Evolutionary conservation across 2,888 invertebrate genomes (phyloP).

Genomic region (Noctua fimbriata): DNA sequence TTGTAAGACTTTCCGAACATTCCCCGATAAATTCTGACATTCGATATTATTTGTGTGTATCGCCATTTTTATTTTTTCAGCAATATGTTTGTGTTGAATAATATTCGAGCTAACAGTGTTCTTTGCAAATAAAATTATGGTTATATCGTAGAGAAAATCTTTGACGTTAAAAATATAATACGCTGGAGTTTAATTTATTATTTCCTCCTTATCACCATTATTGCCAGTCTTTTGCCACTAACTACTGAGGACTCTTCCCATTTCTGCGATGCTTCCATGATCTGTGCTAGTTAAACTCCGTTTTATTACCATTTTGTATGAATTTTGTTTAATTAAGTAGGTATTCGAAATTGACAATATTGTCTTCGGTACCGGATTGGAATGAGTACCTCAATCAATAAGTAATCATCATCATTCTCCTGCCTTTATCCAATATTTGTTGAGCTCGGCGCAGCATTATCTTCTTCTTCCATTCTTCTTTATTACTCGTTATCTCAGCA

Average conservation of each 20-base stretch:
- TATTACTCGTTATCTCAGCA: neutral
- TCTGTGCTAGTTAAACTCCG: neutral
- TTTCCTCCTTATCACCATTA: neutral
- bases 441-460: neutral
- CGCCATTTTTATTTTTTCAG: constrained; percentile 5
- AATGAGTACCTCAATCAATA: neutral
- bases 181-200: neutral
- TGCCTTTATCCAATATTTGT: neutral
- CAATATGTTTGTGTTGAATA: constrained; percentile 4
- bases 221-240: neutral
- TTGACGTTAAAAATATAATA: neutral
- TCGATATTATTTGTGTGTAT: constrained; percentile 30
- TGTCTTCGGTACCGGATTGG: neutral
- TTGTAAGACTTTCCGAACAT: constrained; percentile 51
- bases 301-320: neutral
- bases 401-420: neutral
- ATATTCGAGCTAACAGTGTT: constrained; percentile 3
- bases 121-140: constrained; percentile 17
- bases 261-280: neutral
- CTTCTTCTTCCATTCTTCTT: neutral
- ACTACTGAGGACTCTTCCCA: neutral
- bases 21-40: constrained; percentile 37
- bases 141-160: constrained; percentile 4
- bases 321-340: neutral
- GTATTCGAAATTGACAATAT: neutral